These are phyloP conservation scores for Lampris megalopsis DNA, from an alignment of 2,113 vertebrate genomes.

Conservation along the genomic window DNA sequence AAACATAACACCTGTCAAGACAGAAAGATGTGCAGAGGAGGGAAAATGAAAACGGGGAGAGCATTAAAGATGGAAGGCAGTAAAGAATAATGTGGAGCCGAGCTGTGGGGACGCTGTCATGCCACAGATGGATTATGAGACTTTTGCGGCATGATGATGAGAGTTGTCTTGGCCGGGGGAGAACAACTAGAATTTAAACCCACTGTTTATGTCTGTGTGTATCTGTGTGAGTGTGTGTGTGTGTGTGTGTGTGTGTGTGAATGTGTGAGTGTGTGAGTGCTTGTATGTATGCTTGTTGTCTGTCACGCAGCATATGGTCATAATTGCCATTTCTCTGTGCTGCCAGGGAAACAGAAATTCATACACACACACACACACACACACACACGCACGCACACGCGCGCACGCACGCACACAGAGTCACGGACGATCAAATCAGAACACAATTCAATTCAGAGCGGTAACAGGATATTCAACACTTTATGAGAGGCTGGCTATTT, in stretches of 20 bases:
- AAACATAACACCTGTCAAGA: constrained; percentile 27
- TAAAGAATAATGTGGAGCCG: constrained; percentile 48
- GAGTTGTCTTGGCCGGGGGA: constrained; percentile 49
- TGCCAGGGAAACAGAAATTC: constrained; percentile 21
- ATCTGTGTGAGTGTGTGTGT: constrained; percentile 13
- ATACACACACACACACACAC: constrained; percentile 4
- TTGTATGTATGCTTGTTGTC: constrained; percentile 3
- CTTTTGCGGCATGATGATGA: constrained; percentile 61
- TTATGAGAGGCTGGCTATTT: constrained; percentile 49
- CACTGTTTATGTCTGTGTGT: constrained; percentile 31
- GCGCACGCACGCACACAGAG: constrained; percentile 1
- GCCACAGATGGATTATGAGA: constrained; percentile 72
- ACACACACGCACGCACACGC: constrained; percentile 1
- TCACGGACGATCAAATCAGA: constrained; percentile 27
- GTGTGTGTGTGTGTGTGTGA: not conserved
- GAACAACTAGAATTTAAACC: constrained; percentile 61
- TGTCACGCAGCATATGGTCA: constrained; percentile 42
- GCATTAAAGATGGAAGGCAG: constrained; percentile 32
- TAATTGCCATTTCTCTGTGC: constrained; percentile 17
- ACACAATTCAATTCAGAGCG: constrained; percentile 39
- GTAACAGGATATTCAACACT: constrained; percentile 54
- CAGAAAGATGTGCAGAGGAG: constrained; percentile 27
- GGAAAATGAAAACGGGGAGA: not conserved
- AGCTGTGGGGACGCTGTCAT: constrained; percentile 55
- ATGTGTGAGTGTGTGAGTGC: constrained; percentile 11